A percentile compares a stretch with the other conserved stretches of the same genome.
These are phyloP conservation scores for Alexandromys fortis DNA, from an alignment of 2,113 vertebrate species.

Conservation along the genomic window DNA sequence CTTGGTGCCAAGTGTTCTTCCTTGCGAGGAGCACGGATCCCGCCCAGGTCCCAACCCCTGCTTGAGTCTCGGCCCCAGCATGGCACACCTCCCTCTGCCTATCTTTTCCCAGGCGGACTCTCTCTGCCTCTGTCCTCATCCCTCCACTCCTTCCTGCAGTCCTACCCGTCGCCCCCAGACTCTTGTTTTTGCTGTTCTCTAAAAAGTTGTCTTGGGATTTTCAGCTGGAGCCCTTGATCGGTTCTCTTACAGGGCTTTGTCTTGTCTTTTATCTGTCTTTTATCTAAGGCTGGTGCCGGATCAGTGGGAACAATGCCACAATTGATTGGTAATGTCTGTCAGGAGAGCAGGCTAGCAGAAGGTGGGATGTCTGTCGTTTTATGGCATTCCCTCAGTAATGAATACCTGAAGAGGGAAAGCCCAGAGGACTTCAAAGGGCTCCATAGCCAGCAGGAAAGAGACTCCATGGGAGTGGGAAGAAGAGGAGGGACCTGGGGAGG, in stretches of 20 bases:
- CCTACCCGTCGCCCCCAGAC: neutral
- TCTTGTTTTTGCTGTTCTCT: neutral
- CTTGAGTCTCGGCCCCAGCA: neutral
- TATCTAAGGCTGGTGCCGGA: neutral
- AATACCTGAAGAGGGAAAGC: neutral
- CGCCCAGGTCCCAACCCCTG: neutral
- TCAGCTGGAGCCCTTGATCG: neutral
- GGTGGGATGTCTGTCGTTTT: accelerated
- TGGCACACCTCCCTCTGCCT: neutral
- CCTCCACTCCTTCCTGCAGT: neutral
- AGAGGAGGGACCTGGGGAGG: neutral
- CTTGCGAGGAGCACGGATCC: neutral
- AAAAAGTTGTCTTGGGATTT: neutral
- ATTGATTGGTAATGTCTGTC: conserved; percentile 11
- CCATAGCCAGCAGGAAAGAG: neutral
- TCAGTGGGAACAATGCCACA: neutral
- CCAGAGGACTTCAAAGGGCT: neutral
- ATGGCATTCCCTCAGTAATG: neutral
- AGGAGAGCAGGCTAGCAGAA: neutral
- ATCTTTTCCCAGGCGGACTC: neutral
- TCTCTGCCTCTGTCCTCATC: neutral
- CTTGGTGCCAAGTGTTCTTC: neutral
- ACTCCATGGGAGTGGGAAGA: neutral
- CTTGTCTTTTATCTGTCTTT: neutral
- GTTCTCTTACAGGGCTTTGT: neutral